phyloP scores from a whole-genome alignment of 2,113 vertebrate genomes.

The Balaenoptera acutorostrata region DNA sequence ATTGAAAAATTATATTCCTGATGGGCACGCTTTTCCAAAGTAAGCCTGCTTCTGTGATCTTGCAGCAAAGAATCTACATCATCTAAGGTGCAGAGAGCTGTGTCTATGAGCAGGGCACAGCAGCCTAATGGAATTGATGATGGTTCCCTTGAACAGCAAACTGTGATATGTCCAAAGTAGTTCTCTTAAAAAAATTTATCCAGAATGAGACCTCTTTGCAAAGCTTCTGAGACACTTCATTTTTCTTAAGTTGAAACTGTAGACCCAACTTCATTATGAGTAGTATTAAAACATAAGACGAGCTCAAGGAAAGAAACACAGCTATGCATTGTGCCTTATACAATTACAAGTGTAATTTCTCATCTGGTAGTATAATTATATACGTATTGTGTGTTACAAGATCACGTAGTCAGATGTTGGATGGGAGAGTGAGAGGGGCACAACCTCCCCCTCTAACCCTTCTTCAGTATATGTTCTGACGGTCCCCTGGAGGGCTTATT shows the following conservation, averaged over 20 bases:
- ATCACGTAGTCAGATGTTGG: background rate
- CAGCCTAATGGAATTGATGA: background rate
- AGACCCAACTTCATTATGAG: background rate
- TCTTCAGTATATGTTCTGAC: background rate
- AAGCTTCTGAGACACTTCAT: background rate
- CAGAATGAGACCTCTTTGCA: background rate
- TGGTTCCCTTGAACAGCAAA: background rate
- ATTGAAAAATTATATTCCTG: background rate
- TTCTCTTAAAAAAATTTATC: background rate
- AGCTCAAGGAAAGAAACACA: background rate
- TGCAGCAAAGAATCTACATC: background rate
- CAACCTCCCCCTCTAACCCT: background rate
- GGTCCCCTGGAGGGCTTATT: background rate
- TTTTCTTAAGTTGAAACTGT: background rate
- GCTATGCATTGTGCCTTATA: too few relatives aligned
- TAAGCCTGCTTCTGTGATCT: background rate
- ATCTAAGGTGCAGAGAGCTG: background rate
- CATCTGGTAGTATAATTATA: background rate
- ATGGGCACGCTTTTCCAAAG: background rate
- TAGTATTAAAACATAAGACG: background rate
- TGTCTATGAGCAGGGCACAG: background rate
- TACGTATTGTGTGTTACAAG: background rate
- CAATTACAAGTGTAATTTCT: too few relatives aligned
- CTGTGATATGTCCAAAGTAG: background rate
- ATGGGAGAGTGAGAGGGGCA: too few relatives aligned